Evolutionary conservation across 2,888 invertebrate species (phyloP).

Genomic region (Drosophila gaucha): DNA sequence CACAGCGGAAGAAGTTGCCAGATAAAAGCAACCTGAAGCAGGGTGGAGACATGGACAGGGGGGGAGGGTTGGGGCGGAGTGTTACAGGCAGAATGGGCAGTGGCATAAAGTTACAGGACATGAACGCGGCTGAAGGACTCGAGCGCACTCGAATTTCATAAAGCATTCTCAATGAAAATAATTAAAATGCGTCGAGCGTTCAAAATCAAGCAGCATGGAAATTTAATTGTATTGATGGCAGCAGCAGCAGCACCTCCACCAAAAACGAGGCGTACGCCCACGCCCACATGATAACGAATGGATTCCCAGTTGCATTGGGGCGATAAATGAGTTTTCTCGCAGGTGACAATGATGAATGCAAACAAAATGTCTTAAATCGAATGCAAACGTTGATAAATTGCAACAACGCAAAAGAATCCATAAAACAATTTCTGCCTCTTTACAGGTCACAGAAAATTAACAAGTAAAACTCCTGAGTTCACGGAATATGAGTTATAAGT

Average conservation of each 20-base stretch:
- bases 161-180: slow-evolving; percentile 77
- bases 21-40: slow-evolving; percentile 37
- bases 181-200: slow-evolving; percentile 77
- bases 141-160: slow-evolving; percentile 66
- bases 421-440: slow-evolving; percentile 26
- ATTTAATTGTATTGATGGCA: slow-evolving; percentile 74
- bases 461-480: not conserved
- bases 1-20: slow-evolving; percentile 60
- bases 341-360: slow-evolving; percentile 40
- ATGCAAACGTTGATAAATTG: slow-evolving; percentile 36
- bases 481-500: not conserved
- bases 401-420: slow-evolving; percentile 2
- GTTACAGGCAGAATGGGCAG: slow-evolving; percentile 1
- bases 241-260: slow-evolving; percentile 2
- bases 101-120: slow-evolving; percentile 25
- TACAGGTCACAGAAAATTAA: not conserved
- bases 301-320: slow-evolving; percentile 45
- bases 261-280: not conserved
- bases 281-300: slow-evolving; percentile 36
- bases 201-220: slow-evolving; percentile 78
- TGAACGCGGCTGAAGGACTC: slow-evolving; percentile 22
- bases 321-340: slow-evolving; percentile 60
- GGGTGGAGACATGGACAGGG: too few species aligned
- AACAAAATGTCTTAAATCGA: slow-evolving; percentile 46
- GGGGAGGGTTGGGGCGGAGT: not conserved